Evolutionary conservation across 2,888 invertebrate species (phyloP).

Genomic region (Clivina fossor): DNA sequence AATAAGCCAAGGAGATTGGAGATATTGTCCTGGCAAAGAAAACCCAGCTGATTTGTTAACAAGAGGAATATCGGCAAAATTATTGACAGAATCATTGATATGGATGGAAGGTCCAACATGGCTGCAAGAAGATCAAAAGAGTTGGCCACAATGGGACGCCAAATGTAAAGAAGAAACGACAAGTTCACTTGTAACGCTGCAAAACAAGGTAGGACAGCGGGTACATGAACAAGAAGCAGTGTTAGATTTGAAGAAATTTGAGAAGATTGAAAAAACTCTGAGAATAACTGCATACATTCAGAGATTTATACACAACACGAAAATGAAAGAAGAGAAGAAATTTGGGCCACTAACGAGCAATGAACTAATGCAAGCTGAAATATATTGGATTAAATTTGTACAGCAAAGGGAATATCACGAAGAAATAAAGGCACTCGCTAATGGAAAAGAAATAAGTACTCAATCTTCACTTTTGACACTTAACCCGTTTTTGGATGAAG

Average conservation of each 20-base stretch:
- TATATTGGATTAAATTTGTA: constrained; percentile 17
- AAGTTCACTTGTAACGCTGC: too few relatives aligned
- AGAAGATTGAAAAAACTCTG: neutral
- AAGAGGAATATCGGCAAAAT: neutral
- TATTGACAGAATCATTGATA: neutral
- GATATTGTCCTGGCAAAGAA: constrained; percentile 3
- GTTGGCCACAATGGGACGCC: neutral
- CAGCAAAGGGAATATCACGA: constrained; percentile 3
- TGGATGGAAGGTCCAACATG: neutral
- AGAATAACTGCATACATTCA: constrained; percentile 1
- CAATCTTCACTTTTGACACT: constrained; percentile 8
- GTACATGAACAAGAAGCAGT: neutral
- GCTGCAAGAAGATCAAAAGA: neutral
- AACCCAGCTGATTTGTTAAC: neutral
- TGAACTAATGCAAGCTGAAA: constrained; percentile 17
- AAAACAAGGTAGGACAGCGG: neutral
- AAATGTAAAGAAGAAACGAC: neutral
- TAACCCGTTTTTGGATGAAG: constrained; percentile 15
- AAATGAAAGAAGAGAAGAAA: neutral
- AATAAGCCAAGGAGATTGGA: neutral
- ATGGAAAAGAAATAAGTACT: neutral
- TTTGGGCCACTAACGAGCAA: neutral
- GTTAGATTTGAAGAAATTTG: neutral
- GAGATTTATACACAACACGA: neutral
- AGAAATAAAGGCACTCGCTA: constrained; percentile 1